phyloP scores from a whole-genome alignment of 2,797 vertebrate genomes.

The Buphagus erythrorhynchus region DNA sequence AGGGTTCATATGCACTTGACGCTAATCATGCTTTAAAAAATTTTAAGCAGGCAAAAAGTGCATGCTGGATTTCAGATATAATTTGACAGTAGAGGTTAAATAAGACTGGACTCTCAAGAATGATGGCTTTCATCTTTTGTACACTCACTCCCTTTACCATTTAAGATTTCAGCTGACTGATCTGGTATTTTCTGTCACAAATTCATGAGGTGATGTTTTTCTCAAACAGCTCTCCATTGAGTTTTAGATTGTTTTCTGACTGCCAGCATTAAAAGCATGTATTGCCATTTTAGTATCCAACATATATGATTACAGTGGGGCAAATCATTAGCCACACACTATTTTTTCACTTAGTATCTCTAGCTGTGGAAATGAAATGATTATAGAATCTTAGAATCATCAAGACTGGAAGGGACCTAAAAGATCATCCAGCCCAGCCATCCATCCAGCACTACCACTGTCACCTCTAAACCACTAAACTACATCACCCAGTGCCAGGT shows the following conservation, averaged over 20 bases:
- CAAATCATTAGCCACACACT: not conserved
- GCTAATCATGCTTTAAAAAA: not conserved
- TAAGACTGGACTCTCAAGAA: not conserved
- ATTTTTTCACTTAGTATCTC: not conserved
- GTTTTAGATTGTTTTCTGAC: not conserved
- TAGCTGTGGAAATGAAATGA: not conserved
- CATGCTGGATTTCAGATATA: not conserved
- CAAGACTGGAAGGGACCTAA: not conserved
- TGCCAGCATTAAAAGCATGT: not conserved
- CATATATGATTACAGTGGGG: not conserved
- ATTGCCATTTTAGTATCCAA: not conserved
- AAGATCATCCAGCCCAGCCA: not conserved
- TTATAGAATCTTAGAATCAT: not conserved
- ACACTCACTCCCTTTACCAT: not conserved
- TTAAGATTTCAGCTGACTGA: not conserved
- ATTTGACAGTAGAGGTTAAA: not conserved
- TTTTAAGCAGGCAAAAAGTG: not conserved
- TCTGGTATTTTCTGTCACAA: not conserved
- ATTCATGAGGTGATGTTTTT: not conserved
- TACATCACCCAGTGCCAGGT: not conserved
- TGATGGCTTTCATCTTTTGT: not conserved
- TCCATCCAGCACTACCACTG: not conserved
- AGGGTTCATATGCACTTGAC: not conserved
- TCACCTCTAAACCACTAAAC: not conserved
- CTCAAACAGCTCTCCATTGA: not conserved